These are phyloP conservation scores for Oreochromis mossambicus DNA, from an alignment of 2,797 vertebrate species.

Conservation along the genomic window DNA sequence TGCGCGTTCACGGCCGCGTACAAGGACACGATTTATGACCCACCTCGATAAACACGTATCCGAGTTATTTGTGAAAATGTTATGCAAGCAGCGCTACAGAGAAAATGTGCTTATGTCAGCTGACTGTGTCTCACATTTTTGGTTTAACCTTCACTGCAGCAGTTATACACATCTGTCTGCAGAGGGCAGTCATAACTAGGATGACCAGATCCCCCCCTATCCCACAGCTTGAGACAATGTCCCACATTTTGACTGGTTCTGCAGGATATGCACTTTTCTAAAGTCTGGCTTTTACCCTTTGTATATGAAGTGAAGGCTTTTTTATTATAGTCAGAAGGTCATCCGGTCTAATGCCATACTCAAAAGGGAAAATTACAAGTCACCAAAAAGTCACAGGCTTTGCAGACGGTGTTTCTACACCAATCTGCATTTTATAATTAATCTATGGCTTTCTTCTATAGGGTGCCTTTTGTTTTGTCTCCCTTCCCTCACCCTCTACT, in stretches of 20 bases:
- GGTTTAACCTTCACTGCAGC: background rate
- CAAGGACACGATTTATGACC: background rate
- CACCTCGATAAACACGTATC: background rate
- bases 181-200: conserved; percentile 49
- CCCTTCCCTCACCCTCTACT: background rate
- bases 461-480: background rate
- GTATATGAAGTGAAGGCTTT: background rate
- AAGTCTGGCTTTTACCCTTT: background rate
- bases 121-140: background rate
- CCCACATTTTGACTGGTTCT: background rate
- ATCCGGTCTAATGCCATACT: background rate
- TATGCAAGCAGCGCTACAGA: background rate
- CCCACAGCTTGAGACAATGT: background rate
- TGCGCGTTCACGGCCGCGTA: background rate
- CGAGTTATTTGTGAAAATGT: background rate
- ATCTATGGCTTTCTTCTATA: background rate
- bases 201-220: background rate
- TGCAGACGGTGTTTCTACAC: background rate
- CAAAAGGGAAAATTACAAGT: background rate
- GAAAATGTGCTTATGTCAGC: no score
- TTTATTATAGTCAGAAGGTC: background rate
- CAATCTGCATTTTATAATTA: background rate
- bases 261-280: background rate
- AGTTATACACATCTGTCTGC: conserved; percentile 40
- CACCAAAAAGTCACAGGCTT: background rate